These are phyloP conservation scores for Temnothorax unifasciatus DNA, from an alignment of 2,888 invertebrate species.

Conservation along the genomic window DNA sequence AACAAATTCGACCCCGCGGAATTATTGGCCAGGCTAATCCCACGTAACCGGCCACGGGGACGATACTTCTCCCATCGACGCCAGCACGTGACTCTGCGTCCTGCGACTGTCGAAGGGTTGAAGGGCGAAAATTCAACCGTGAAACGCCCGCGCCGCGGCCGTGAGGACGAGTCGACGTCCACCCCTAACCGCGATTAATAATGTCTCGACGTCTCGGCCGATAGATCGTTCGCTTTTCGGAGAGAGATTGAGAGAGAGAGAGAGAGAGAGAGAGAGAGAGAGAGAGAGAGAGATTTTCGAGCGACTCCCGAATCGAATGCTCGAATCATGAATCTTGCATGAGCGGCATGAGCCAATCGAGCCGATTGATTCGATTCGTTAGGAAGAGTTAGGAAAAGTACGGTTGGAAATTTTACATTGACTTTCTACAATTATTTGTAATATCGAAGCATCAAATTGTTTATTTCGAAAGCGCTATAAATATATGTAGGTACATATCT, in stretches of 20 bases:
- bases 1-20: slow-evolving; percentile 80
- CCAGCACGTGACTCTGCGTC: slow-evolving; percentile 71
- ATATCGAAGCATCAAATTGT: background rate
- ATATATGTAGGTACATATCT: too few species aligned
- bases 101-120: slow-evolving; percentile 42
- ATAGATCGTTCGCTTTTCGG: slow-evolving; percentile 6
- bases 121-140: slow-evolving; percentile 68
- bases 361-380: background rate
- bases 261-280: too few species aligned
- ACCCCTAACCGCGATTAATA: slow-evolving; percentile 59
- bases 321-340: slow-evolving; percentile 42
- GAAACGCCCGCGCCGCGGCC: slow-evolving; percentile 49
- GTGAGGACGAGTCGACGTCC: slow-evolving; percentile 58
- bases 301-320: slow-evolving; percentile 22
- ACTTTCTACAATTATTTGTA: background rate
- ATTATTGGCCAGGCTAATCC: slow-evolving; percentile 80
- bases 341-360: background rate
- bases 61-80: slow-evolving; percentile 74
- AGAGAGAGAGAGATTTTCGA: slow-evolving; percentile 6
- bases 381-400: background rate
- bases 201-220: slow-evolving; percentile 36
- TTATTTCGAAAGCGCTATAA: background rate
- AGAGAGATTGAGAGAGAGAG: too few species aligned
- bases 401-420: background rate
- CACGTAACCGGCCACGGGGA: slow-evolving; percentile 71